These are phyloP conservation scores for Plotosus lineatus DNA, from an alignment of 2,113 vertebrate species.

Conservation along the genomic window DNA sequence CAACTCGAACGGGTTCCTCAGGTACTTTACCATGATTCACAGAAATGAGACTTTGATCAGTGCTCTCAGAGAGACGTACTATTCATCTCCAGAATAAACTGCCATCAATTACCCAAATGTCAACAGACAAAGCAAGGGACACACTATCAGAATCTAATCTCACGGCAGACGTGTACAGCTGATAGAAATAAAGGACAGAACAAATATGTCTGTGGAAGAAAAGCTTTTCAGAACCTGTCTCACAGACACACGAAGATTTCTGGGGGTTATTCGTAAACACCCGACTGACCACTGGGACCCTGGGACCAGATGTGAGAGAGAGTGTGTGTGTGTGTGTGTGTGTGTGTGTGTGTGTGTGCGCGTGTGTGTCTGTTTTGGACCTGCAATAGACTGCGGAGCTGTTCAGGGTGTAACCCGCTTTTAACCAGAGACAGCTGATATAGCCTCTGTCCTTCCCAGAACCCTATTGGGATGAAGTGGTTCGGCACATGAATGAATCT, in stretches of 20 bases:
- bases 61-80: constrained; percentile 49
- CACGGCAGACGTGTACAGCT: constrained; percentile 58
- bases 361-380: too few species aligned
- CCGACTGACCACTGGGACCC: too few species aligned
- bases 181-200: constrained; percentile 55
- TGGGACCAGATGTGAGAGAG: too few species aligned
- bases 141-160: constrained; percentile 60
- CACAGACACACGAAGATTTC: constrained; percentile 31
- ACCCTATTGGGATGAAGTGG: too few species aligned
- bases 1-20: constrained; percentile 37
- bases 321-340: too few species aligned
- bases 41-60: constrained; percentile 51
- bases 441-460: too few species aligned
- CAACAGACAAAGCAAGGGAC: constrained; percentile 63
- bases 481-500: too few species aligned
- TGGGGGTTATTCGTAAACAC: too few species aligned
- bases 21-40: constrained; percentile 17
- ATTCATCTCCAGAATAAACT: constrained; percentile 58
- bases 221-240: constrained; percentile 26
- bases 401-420: too few species aligned
- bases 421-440: too few species aligned
- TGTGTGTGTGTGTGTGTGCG: too few species aligned
- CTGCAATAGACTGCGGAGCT: too few species aligned
- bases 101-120: constrained; percentile 64
- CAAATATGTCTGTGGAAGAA: constrained; percentile 17